Conservation (phyloP, 2,797 vertebrate genomes). For the Myotis findleyi region DNA sequence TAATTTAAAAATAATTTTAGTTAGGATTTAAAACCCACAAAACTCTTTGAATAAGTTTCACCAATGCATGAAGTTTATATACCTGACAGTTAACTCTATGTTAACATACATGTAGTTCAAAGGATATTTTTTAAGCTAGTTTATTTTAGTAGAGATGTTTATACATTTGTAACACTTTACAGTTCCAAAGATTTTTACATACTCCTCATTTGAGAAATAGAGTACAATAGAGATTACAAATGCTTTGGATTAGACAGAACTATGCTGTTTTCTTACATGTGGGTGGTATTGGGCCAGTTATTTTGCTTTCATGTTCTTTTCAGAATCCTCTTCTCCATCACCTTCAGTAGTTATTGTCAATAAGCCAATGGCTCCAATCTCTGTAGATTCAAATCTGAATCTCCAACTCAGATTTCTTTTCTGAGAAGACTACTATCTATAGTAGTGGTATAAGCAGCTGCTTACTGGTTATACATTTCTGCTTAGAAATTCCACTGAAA, state of each 20-base stretch:
- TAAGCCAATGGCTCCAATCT: not conserved
- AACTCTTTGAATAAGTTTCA: slow-evolving; percentile 1
- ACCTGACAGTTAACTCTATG: not conserved
- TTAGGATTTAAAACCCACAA: not conserved
- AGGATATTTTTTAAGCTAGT: not conserved
- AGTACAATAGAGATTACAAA: not conserved
- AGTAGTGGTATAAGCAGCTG: not conserved
- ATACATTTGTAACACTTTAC: not conserved
- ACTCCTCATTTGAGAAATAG: not conserved
- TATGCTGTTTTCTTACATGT: not conserved
- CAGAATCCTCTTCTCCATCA: not conserved
- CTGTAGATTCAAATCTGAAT: not conserved
- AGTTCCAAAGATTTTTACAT: not conserved
- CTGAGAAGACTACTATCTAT: not conserved
- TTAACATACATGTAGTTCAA: not conserved
- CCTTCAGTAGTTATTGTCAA: not conserved
- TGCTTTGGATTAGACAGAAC: not conserved
- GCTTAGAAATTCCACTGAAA: not conserved
- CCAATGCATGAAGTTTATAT: not conserved
- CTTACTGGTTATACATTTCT: not conserved
- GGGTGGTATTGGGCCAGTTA: not conserved
- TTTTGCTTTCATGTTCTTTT: not conserved
- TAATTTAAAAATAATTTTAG: not conserved
- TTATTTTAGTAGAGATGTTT: not conserved
- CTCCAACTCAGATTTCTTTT: not conserved